Percentiles rank a stretch among this genome's conserved stretches.
These are phyloP conservation scores for Latrodectus elegans DNA, from an alignment of 2,888 invertebrate genomes.

Conservation along the genomic window DNA sequence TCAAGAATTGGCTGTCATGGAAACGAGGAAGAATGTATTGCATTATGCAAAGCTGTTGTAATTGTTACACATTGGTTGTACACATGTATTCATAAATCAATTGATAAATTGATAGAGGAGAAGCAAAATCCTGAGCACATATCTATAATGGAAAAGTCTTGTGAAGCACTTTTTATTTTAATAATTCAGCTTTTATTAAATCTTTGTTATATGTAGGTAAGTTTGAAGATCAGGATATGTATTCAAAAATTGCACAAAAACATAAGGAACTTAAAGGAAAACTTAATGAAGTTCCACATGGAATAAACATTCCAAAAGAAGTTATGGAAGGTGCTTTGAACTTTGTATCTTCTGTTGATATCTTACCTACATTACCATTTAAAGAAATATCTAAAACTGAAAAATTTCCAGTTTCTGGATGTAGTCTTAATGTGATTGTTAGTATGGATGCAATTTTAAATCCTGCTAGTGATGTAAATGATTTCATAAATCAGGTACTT, in stretches of 20 bases:
- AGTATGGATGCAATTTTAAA: conserved; percentile 89
- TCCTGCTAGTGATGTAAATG: conserved; percentile 87
- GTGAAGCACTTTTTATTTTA: conserved; percentile 73
- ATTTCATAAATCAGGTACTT: conserved; percentile 86
- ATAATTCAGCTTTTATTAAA: conserved; percentile 73
- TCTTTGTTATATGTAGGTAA: conserved; percentile 75
- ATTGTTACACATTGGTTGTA: conserved; percentile 74
- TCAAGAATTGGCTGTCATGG: conserved; percentile 73
- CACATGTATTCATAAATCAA: conserved; percentile 73
- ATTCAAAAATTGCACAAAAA: conserved; percentile 82
- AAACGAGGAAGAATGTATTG: conserved; percentile 89
- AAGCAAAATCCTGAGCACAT: conserved; percentile 72
- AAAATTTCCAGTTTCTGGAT: conserved; percentile 69
- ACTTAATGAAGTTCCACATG: conserved; percentile 68
- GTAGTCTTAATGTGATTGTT: conserved; percentile 77
- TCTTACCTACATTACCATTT: conserved; percentile 51
- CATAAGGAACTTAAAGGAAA: conserved; percentile 82
- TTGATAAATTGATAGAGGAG: conserved; percentile 73
- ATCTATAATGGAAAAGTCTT: conserved; percentile 74
- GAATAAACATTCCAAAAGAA: conserved; percentile 69
- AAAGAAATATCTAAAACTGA: conserved; percentile 43
- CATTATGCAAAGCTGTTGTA: conserved; percentile 85
- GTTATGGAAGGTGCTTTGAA: conserved; percentile 70
- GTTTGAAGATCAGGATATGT: conserved; percentile 79
- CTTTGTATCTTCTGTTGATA: conserved; percentile 68